Evolutionary conservation across 2,797 vertebrate species (phyloP), one percentile per base, ranked within the genome.

Genomic region (Alfaro cultratus): DNA sequence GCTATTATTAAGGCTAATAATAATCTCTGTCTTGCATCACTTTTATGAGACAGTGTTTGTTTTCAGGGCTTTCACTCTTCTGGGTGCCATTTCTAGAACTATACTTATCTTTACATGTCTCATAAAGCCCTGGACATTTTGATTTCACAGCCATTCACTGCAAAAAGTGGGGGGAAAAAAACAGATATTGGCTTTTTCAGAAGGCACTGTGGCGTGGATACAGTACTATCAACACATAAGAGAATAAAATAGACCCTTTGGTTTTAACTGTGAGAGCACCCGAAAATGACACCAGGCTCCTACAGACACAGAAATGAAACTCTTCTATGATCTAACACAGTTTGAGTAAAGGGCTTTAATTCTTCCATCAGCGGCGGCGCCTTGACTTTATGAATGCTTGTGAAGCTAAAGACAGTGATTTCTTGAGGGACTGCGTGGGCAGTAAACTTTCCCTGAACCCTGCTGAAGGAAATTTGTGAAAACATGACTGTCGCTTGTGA

Each of bases 391-490:
- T 74, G 80, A 87, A 79, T 77, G 76, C 86, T 86, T 75, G 75
- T 76, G 81, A 85, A 45, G 39, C 43, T 71, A 74, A 46, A 89
- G 78, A 79, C 15, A 29, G 13, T 60, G 80, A 78, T 80, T 71
- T 89, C 88, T 80, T 87, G 83, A 79, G 88, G 89, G 91, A 90
- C 82, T 89, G 84, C 76, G 91, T 92, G 89, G 90, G 91, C 84
- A 88, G 88, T 86, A 92, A 94, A 95, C 93, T 91, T 84, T 79
- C 34, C 31, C 82, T 93, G 93, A 95, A 92, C 93, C 82, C 83
- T 88, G 81, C 86, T n/a, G 23, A 39, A 79, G 89, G 86, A 87
- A 91, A 82, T 83, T 85, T 88, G 83, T 87, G 85, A 85, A 91
- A 93, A 90, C 89, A 92, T 55, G 74, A 76, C 64, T 26, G 80